A percentile compares a stretch with the other conserved stretches of the same genome.
phyloP scores from a whole-genome alignment of 2,888 invertebrate species.

The Nomada hirtipes region DNA sequence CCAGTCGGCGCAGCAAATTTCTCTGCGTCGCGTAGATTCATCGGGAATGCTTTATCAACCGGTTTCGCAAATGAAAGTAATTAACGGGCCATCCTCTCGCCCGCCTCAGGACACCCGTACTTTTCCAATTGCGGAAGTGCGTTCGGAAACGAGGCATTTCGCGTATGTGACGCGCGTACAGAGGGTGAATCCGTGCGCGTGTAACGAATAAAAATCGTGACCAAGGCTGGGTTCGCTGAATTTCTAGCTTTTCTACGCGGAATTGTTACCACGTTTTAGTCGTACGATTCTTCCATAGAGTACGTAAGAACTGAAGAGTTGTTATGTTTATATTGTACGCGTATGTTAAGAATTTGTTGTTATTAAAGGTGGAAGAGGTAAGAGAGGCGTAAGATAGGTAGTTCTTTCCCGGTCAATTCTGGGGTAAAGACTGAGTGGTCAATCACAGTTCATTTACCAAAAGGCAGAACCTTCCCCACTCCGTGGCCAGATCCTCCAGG shows the following conservation, averaged over 20 bases:
- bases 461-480: no score
- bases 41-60: slow-evolving; percentile 30
- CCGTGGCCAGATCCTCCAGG: no score
- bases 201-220: slow-evolving; percentile 31
- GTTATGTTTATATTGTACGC: background rate
- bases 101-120: slow-evolving; percentile 1
- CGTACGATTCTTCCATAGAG: background rate
- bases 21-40: slow-evolving; percentile 6
- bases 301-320: background rate
- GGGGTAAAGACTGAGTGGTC: no score
- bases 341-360: no score
- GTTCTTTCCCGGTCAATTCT: no score
- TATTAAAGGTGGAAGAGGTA: no score
- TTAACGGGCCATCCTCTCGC: slow-evolving; percentile 23
- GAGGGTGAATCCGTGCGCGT: slow-evolving; percentile 4
- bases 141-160: background rate
- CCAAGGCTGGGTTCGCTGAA: slow-evolving; percentile 14
- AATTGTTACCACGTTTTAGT: background rate
- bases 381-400: no score
- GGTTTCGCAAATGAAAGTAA: slow-evolving; percentile 44
- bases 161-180: background rate
- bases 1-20: slow-evolving; percentile 13
- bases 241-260: slow-evolving; percentile 18
- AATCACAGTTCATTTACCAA: no score
- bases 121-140: slow-evolving; percentile 42